These are phyloP conservation scores for Leptothorax acervorum DNA, from an alignment of 2,888 invertebrate species.

Conservation along the genomic window DNA sequence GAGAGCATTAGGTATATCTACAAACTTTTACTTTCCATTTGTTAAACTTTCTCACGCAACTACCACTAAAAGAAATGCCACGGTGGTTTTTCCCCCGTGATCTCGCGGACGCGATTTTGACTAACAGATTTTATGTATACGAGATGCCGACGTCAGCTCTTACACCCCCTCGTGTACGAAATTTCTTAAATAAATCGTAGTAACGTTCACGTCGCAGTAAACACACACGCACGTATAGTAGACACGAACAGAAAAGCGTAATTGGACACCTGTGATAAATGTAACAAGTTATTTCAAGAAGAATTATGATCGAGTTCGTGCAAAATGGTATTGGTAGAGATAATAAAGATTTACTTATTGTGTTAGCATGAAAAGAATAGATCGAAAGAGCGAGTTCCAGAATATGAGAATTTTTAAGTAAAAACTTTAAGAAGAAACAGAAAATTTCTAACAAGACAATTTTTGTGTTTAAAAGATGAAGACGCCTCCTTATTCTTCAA, in stretches of 20 bases:
- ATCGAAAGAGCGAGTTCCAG: not conserved
- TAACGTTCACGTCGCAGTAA: not conserved
- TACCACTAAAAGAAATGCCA: not conserved
- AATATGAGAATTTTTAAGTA: not conserved
- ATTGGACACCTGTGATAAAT: constrained; percentile 19
- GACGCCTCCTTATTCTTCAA: not conserved
- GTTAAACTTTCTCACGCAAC: not conserved
- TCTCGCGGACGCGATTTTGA: not conserved
- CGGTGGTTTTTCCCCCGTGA: not conserved
- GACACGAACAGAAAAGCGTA: not conserved
- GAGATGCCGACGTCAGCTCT: not conserved
- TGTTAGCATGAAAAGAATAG: not conserved
- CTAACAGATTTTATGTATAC: not conserved
- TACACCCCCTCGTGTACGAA: not conserved
- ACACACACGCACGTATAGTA: not conserved
- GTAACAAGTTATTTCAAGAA: not conserved
- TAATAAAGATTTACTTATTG: not conserved
- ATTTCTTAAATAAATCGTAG: constrained; percentile 6
- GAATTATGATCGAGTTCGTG: not conserved
- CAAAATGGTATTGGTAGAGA: not conserved
- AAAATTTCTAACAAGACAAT: not conserved
- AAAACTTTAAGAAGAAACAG: not conserved
- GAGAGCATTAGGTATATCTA: not conserved
- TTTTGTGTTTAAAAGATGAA: not conserved
- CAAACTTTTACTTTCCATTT: not conserved